Percentiles rank a stretch among this genome's conserved stretches.
These are phyloP conservation scores for Rhynchonycteris naso DNA, from an alignment of 2,797 vertebrate genomes.

Conservation along the genomic window DNA sequence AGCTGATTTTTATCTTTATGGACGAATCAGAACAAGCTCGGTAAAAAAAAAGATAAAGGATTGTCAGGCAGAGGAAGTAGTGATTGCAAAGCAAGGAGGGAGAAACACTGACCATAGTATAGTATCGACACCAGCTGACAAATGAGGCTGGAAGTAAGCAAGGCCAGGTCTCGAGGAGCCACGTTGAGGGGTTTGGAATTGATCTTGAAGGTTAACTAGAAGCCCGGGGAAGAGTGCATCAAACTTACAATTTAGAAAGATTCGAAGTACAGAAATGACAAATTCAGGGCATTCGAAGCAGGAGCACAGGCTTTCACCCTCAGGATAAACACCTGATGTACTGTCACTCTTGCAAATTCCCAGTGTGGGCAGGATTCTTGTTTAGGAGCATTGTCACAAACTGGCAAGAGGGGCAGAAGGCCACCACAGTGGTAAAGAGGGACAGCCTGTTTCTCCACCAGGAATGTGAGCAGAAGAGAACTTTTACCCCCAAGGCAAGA, in stretches of 20 bases:
- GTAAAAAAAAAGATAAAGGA: not conserved
- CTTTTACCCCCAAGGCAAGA: not conserved
- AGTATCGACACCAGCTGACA: not conserved
- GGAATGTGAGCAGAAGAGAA: not conserved
- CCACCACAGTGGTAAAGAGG: fast-evolving
- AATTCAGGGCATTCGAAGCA: not conserved
- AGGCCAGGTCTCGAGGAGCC: not conserved
- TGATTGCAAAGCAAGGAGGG: not conserved
- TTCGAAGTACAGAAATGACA: not conserved
- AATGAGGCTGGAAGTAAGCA: not conserved
- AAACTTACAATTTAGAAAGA: not conserved
- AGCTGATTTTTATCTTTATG: not conserved
- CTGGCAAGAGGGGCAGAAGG: not conserved
- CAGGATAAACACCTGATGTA: not conserved
- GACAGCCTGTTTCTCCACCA: not conserved
- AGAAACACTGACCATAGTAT: not conserved
- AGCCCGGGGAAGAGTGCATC: not conserved
- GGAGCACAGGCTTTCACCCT: not conserved
- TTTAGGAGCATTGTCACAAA: not conserved
- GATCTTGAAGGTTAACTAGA: not conserved
- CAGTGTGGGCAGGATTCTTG: not conserved
- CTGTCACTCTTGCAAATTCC: not conserved
- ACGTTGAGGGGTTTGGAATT: not conserved
- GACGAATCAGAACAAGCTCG: not conserved
- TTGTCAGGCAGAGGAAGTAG: not conserved